These are phyloP conservation scores for Leptinotarsa lineolata DNA, from an alignment of 1,140 invertebrate genomes.

Conservation along the genomic window DNA sequence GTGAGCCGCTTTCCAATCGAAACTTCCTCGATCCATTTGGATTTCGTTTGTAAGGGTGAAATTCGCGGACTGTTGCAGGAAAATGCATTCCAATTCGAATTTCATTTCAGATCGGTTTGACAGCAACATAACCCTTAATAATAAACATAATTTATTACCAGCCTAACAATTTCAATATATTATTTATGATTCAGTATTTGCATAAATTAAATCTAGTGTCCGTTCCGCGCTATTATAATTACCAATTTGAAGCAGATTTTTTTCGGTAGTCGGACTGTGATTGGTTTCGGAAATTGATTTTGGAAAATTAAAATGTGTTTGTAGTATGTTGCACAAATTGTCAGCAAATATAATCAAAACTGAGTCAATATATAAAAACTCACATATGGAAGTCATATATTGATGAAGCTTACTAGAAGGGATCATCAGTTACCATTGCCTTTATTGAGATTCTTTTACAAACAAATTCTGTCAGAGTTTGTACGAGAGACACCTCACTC, in stretches of 20 bases:
- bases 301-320: too few relatives aligned
- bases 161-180: conserved; percentile 22
- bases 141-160: conserved; percentile 21
- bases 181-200: conserved; percentile 27
- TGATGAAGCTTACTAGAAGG: too few relatives aligned
- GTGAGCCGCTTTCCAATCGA: conserved; percentile 1
- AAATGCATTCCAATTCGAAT: conserved; percentile 9
- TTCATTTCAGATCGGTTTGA: neutral
- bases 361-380: too few relatives aligned
- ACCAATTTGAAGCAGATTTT: neutral
- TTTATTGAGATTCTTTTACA: too few relatives aligned
- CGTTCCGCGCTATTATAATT: neutral
- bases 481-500: too few relatives aligned
- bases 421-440: too few relatives aligned
- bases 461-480: too few relatives aligned
- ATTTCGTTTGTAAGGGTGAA: conserved; percentile 14
- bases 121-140: conserved; percentile 24
- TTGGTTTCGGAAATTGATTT: neutral
- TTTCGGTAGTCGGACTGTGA: neutral
- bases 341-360: too few relatives aligned
- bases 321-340: too few relatives aligned
- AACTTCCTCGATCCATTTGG: conserved; percentile 13
- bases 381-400: too few relatives aligned
- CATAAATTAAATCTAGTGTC: conserved; percentile 26
- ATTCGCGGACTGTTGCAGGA: neutral